phyloP scores from a whole-genome alignment of 2,113 vertebrate genomes.

The Pandion haliaetus region DNA sequence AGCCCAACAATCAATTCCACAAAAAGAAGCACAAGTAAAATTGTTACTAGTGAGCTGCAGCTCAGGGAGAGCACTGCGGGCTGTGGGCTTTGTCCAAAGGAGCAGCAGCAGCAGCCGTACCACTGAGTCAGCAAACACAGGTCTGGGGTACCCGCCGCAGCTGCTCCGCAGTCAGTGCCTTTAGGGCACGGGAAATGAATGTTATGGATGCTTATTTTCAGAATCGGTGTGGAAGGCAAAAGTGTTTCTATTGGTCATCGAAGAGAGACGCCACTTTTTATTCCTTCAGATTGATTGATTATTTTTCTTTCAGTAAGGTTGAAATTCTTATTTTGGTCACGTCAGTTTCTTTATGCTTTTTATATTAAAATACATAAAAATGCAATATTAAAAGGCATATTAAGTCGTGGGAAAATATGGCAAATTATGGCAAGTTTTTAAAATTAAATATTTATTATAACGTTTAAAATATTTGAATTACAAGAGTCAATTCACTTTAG shows the following conservation, averaged over 20 bases:
- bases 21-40: not conserved
- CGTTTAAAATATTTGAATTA: not conserved
- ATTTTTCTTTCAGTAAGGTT: not conserved
- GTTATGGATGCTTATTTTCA: not conserved
- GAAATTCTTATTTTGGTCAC: not conserved
- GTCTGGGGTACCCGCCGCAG: not conserved
- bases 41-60: not conserved
- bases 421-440: not conserved
- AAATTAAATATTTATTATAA: not conserved
- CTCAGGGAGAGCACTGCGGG: not conserved
- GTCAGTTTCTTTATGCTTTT: not conserved
- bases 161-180: not conserved
- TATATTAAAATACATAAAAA: not conserved
- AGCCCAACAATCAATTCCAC: not conserved
- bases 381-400: not conserved
- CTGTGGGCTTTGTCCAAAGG: not conserved
- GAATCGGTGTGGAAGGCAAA: not conserved
- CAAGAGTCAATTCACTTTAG: not conserved
- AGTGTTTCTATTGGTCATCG: not conserved
- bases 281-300: not conserved
- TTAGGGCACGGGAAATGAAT: accelerated
- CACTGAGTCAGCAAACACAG: not conserved
- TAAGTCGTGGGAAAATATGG: not conserved
- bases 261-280: not conserved
- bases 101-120: not conserved